Conservation (phyloP, 2,797 vertebrate genomes). For the Cirrhinus mrigala region DNA sequence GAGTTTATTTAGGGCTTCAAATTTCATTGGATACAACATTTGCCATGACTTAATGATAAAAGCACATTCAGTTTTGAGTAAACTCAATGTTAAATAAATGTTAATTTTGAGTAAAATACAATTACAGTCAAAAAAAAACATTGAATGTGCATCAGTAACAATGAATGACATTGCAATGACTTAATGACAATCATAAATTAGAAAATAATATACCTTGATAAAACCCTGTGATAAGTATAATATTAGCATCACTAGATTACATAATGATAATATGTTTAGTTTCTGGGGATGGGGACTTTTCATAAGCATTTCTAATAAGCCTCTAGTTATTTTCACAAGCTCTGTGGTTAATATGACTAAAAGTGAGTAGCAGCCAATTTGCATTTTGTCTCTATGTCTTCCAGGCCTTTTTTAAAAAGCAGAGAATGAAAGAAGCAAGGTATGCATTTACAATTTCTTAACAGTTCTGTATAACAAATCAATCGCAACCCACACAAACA, state of each 20-base stretch:
- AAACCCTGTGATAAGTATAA: neutral
- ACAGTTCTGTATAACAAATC: conserved; percentile 13
- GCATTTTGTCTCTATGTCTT: conserved; percentile 23
- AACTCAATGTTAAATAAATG: neutral
- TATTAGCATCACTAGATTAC: neutral
- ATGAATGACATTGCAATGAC: conserved; percentile 23
- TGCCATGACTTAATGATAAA: conserved; percentile 25
- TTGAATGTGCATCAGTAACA: conserved; percentile 17
- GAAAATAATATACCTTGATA: neutral
- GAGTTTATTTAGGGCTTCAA: conserved; percentile 49
- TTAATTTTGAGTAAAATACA: conserved; percentile 22
- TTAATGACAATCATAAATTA: conserved; percentile 7
- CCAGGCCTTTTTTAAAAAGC: neutral
- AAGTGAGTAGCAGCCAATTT: conserved; percentile 30
- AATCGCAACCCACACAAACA: conserved; percentile 10
- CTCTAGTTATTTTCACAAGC: conserved; percentile 42
- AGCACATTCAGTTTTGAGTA: conserved; percentile 6
- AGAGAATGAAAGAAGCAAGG: conserved; percentile 16
- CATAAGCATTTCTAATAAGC: conserved; percentile 20
- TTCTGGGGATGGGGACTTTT: neutral
- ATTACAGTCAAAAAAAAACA: neutral
- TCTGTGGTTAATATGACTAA: conserved; percentile 24
- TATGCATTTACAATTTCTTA: conserved; percentile 19
- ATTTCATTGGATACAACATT: conserved; percentile 34
- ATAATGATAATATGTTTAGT: conserved; percentile 29